These are phyloP conservation scores for Morinoia aosen DNA, from an alignment of 2,888 invertebrate genomes.

Conservation along the genomic window DNA sequence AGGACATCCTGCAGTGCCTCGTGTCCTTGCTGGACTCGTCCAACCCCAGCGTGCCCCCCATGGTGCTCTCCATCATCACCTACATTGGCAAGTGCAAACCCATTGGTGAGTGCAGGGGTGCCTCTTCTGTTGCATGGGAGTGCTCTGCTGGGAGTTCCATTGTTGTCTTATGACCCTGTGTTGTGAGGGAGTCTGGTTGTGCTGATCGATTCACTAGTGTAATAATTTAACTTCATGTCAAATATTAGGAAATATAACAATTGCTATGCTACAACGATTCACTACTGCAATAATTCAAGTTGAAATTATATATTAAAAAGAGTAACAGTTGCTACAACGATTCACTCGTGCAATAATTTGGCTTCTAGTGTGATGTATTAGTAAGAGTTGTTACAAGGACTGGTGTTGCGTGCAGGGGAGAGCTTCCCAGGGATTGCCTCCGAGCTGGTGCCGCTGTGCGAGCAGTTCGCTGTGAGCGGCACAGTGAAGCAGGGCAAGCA, in stretches of 20 bases:
- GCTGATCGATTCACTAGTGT: too few relatives aligned
- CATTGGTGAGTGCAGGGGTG: slow-evolving; percentile 75
- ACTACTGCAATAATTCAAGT: too few relatives aligned
- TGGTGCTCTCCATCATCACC: slow-evolving; percentile 86
- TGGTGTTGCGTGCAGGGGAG: slow-evolving; percentile 56
- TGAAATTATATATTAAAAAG: too few relatives aligned
- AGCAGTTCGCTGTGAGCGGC: slow-evolving; percentile 88
- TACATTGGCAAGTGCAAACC: slow-evolving; percentile 90
- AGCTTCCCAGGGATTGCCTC: slow-evolving; percentile 81
- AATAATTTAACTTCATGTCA: too few relatives aligned
- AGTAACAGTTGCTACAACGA: too few relatives aligned
- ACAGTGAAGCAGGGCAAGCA: slow-evolving; percentile 97
- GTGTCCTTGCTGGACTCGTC: slow-evolving; percentile 80
- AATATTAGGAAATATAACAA: too few relatives aligned
- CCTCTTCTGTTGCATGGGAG: not conserved
- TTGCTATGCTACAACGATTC: too few relatives aligned
- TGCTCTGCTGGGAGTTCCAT: too few relatives aligned
- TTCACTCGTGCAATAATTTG: too few relatives aligned
- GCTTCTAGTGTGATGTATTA: too few relatives aligned
- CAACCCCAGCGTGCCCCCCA: slow-evolving; percentile 81
- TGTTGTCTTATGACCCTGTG: not conserved
- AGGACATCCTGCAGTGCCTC: slow-evolving; percentile 84
- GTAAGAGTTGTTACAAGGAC: too few relatives aligned
- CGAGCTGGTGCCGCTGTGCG: slow-evolving; percentile 86
- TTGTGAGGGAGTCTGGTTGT: not conserved